phyloP scores from a whole-genome alignment of 2,113 vertebrate genomes.

The Archilochus colubris region DNA sequence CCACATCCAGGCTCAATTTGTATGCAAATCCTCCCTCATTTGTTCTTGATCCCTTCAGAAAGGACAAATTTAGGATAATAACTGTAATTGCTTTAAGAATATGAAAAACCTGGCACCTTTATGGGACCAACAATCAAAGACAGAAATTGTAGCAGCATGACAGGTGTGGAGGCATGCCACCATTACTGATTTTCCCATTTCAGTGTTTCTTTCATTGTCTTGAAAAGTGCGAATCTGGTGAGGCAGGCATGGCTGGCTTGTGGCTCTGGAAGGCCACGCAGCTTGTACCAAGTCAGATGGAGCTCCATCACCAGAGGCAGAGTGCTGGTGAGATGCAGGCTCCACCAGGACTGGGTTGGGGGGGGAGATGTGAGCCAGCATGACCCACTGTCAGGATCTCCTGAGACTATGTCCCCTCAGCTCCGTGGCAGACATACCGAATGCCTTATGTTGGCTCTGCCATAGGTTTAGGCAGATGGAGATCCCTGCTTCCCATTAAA shows the following conservation, averaged over 20 bases:
- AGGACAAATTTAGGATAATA: conserved; percentile 71
- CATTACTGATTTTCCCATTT: conserved; percentile 19
- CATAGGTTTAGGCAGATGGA: not conserved
- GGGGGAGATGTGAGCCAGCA: not conserved
- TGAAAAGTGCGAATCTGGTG: conserved; percentile 1
- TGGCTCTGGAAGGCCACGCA: not conserved
- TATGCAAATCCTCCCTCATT: conserved; percentile 65
- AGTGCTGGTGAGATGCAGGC: fast-evolving
- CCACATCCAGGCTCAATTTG: conserved; percentile 51
- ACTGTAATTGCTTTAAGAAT: conserved; percentile 68
- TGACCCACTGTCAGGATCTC: fast-evolving
- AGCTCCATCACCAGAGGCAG: fast-evolving
- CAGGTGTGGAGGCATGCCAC: conserved; percentile 61
- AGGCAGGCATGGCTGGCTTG: not conserved
- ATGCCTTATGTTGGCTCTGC: fast-evolving
- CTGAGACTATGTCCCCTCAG: not conserved
- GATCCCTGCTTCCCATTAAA: not conserved
- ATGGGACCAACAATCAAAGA: conserved; percentile 66
- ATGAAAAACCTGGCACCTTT: conserved; percentile 50
- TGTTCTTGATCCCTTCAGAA: conserved; percentile 65
- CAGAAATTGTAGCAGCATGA: conserved; percentile 56
- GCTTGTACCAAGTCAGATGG: fast-evolving
- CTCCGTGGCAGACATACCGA: fast-evolving
- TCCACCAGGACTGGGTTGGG: not conserved
- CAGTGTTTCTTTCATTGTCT: not conserved